Evolutionary conservation across 2,113 vertebrate genomes (phyloP).

Genomic region (Prionailurus bengalensis): DNA sequence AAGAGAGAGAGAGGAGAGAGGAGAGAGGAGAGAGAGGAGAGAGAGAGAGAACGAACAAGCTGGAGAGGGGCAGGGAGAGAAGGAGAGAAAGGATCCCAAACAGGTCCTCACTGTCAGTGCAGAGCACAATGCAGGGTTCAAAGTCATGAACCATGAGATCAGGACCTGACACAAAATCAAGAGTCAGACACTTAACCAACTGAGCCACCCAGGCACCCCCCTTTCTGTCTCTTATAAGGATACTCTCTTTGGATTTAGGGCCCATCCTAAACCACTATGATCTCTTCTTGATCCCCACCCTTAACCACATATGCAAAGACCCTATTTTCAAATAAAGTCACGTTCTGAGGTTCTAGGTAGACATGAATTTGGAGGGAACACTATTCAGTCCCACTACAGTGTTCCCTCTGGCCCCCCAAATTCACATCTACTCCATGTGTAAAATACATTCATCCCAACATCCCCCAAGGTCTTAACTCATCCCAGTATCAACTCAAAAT

Average conservation of each 20-base stretch:
- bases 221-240: background rate
- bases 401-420: background rate
- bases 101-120: no score
- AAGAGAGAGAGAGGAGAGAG: no score
- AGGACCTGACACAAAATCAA: no score
- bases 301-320: background rate
- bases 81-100: no score
- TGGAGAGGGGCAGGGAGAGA: no score
- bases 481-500: background rate
- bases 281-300: background rate
- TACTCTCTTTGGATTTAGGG: background rate
- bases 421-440: background rate
- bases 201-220: no score
- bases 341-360: background rate
- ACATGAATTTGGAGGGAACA: background rate
- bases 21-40: no score
- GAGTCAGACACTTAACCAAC: no score
- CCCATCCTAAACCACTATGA: background rate
- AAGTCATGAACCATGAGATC: no score
- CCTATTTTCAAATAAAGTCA: background rate
- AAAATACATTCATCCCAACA: background rate
- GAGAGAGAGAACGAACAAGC: accelerated
- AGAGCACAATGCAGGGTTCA: no score
- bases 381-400: background rate
- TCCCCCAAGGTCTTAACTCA: background rate